These are phyloP conservation scores for Schrankia costaestrigalis DNA, from an alignment of 2,888 invertebrate genomes.

Conservation along the genomic window DNA sequence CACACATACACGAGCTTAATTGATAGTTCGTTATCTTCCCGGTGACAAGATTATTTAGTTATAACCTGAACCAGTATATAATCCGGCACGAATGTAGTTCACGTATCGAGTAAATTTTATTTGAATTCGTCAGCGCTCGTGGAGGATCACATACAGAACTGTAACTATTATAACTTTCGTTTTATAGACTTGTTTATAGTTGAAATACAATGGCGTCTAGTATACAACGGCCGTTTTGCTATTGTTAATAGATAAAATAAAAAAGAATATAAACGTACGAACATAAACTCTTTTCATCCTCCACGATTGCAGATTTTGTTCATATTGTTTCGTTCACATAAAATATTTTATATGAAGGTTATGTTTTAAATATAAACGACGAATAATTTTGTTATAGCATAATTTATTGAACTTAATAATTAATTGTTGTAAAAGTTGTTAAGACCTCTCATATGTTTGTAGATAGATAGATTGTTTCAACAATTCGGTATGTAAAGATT, in stretches of 20 bases:
- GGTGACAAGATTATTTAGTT: slow-evolving; percentile 48
- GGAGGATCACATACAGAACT: slow-evolving; percentile 21
- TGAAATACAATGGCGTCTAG: slow-evolving; percentile 14
- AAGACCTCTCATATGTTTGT: too few relatives aligned
- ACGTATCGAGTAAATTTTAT: slow-evolving; percentile 51
- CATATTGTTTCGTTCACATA: too few relatives aligned
- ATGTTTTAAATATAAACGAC: too few relatives aligned
- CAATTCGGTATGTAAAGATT: too few relatives aligned
- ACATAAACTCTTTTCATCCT: slow-evolving; percentile 10
- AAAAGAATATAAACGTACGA: slow-evolving; percentile 10
- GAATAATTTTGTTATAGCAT: too few relatives aligned
- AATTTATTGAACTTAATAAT: too few relatives aligned
- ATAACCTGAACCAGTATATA: slow-evolving; percentile 39
- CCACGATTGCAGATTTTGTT: slow-evolving; percentile 2
- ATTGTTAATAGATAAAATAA: slow-evolving; percentile 12
- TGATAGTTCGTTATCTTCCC: slow-evolving; percentile 50
- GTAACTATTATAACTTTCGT: slow-evolving; percentile 13
- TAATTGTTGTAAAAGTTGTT: too few relatives aligned
- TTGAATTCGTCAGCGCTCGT: slow-evolving; percentile 41
- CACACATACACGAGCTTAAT: slow-evolving; percentile 42
- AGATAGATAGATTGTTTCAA: too few relatives aligned
- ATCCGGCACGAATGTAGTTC: slow-evolving; percentile 37
- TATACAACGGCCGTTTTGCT: slow-evolving; percentile 11
- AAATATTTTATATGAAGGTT: too few relatives aligned
- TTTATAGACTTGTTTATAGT: slow-evolving; percentile 26